Evolutionary conservation across 2,113 vertebrate species (phyloP), one percentile per base, ranked within the genome.

Genomic region (Pagrus major): DNA sequence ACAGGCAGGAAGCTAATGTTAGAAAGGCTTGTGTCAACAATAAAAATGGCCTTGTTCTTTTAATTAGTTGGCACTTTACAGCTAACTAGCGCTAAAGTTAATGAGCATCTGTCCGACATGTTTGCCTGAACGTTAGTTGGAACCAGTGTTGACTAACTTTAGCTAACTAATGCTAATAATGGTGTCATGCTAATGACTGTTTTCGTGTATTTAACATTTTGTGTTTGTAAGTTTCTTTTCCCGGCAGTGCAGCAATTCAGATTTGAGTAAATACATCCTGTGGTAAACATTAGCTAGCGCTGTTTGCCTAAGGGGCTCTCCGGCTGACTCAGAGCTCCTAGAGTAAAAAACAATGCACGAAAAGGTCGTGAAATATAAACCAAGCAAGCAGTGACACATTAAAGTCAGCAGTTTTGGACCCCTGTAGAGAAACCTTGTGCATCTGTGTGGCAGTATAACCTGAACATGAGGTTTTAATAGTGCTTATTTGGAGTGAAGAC

Each of bases 281-380:
- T 55, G 52, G 54, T 84, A 75, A 78, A 76, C 68, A 71, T 65
- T 61, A 39, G 27, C 23, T 12, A n/a, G 31, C n/a, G 20, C 1
- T 71, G 66, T 71, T 64, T 69, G 46, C 42, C 54, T 2, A 1
- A 52, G 49, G 58, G 47, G 59, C 31, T 70, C 9, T 76, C 33
- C 2, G 71, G 31, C 21, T 80, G 67, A 73, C 6, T 76, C 55
- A 73, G 6, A 46, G 7, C 23, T 70, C 18, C 46, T 6, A 33
- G 12, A 70, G 31, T 21, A 3, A 52, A 29, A 52, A 5, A 8
- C 21, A 61, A 25, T 6, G 9, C 23, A 44, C 3, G 9, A 3
- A 21, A 37, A 73, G 66, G 27, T 73, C 3, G 3, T 55, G 20
- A 2, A 58, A 4, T 15, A 47, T 10, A 33, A 31, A 33, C 25